Percentiles rank a stretch among this genome's conserved stretches.
These are phyloP conservation scores for Oedothorax gibbosus DNA, from an alignment of 1,140 invertebrate genomes.

Conservation along the genomic window DNA sequence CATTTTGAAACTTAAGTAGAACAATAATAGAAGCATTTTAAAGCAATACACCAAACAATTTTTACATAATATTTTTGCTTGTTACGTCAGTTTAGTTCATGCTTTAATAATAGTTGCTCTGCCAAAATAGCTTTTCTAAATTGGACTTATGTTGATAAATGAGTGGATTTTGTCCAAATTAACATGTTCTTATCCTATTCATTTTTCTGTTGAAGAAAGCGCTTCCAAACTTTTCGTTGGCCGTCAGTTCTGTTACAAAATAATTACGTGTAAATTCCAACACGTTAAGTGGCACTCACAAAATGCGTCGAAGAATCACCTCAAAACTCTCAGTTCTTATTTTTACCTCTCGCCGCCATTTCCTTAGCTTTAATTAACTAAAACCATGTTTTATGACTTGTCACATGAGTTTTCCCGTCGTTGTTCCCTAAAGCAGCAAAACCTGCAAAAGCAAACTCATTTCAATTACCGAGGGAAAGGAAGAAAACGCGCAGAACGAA, in stretches of 20 bases:
- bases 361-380: slow-evolving; percentile 55
- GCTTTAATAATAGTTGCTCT: too few species aligned
- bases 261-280: not conserved
- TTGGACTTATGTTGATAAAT: too few species aligned
- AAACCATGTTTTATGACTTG: slow-evolving; percentile 58
- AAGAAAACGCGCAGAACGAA: slow-evolving; percentile 18
- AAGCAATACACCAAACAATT: too few species aligned
- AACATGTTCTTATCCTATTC: not conserved
- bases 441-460: slow-evolving; percentile 49
- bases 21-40: too few species aligned
- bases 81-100: too few species aligned
- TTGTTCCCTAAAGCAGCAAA: slow-evolving; percentile 35
- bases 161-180: too few species aligned
- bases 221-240: too few species aligned
- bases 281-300: slow-evolving; percentile 11
- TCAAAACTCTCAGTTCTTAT: slow-evolving; percentile 11
- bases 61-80: too few species aligned
- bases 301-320: slow-evolving; percentile 2
- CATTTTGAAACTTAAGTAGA: too few species aligned
- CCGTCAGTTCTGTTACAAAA: not conserved
- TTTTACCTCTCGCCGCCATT: slow-evolving; percentile 15
- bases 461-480: slow-evolving; percentile 50
- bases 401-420: slow-evolving; percentile 52
- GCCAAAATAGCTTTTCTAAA: too few species aligned
- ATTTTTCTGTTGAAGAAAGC: slow-evolving; percentile 3